phyloP scores from a whole-genome alignment of 1,140 invertebrate genomes.

The Nilaparvata lugens region DNA sequence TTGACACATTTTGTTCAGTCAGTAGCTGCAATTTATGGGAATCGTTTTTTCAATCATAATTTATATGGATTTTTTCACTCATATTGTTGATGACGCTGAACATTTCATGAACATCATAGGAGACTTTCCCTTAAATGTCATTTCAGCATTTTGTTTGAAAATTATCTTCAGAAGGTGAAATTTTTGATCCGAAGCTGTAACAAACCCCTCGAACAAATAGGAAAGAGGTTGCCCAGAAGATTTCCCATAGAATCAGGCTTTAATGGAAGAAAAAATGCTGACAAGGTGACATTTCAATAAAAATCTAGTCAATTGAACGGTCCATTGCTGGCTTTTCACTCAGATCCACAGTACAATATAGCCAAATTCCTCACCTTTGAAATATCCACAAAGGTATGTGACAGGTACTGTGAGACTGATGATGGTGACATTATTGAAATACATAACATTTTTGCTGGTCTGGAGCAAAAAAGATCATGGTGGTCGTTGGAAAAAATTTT shows the following conservation, averaged over 20 bases:
- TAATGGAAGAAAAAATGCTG: background rate
- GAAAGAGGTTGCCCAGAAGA: conserved; percentile 3
- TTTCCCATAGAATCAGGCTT: background rate
- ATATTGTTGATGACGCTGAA: conserved; percentile 3
- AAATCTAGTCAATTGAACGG: background rate
- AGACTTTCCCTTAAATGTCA: no score
- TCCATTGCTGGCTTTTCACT: conserved; percentile 6
- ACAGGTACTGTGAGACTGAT: conserved; percentile 6
- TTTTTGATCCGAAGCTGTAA: background rate
- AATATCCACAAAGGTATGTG: background rate
- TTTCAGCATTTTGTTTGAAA: background rate
- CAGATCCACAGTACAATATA: conserved; percentile 2
- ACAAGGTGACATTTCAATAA: background rate
- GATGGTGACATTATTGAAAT: conserved; percentile 8
- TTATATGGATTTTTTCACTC: background rate
- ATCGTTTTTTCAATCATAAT: background rate
- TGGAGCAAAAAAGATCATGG: conserved; percentile 1
- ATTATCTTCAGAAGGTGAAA: conserved; percentile 10
- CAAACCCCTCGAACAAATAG: conserved; percentile 12
- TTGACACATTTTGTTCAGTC: conserved; percentile 1
- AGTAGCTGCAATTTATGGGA: background rate
- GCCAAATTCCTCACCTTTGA: background rate
- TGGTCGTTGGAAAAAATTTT: conserved; percentile 9
- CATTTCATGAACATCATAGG: no score
- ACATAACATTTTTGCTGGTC: conserved; percentile 3